A percentile compares a stretch with the other conserved stretches of the same genome.
These are phyloP conservation scores for Lasioglossum lativentre DNA, from an alignment of 2,888 invertebrate species.

Conservation along the genomic window DNA sequence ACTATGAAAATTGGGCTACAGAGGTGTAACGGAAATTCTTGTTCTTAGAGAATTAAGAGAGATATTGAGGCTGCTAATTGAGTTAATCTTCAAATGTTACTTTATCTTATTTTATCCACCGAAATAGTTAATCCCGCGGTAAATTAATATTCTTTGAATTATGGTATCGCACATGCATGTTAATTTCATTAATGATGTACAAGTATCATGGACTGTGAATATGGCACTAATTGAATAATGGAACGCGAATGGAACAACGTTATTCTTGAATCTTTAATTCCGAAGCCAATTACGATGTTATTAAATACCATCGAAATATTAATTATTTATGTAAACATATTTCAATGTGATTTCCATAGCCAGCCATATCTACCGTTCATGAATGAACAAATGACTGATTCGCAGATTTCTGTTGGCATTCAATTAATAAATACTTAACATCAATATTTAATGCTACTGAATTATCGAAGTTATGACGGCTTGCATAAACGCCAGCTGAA, in stretches of 20 bases:
- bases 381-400: constrained; percentile 17
- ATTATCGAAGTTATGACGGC: background rate
- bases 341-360: constrained; percentile 9
- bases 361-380: background rate
- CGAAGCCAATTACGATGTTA: constrained; percentile 17
- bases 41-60: too few species aligned
- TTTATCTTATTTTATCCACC: background rate
- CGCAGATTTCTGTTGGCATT: constrained; percentile 12
- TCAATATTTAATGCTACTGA: constrained; percentile 5
- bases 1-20: background rate
- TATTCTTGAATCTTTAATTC: constrained; percentile 11
- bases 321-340: constrained; percentile 34
- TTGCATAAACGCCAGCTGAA: background rate
- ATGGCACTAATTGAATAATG: constrained; percentile 12
- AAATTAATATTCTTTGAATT: background rate
- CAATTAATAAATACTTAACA: constrained; percentile 30
- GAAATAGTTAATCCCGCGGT: background rate
- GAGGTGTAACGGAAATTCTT: background rate
- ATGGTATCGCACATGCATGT: background rate
- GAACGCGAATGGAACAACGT: background rate
- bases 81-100: background rate
- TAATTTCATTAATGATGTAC: constrained; percentile 1
- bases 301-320: constrained; percentile 1
- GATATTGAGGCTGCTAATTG: too few species aligned
- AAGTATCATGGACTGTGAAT: background rate